Percentiles rank a stretch among this genome's conserved stretches.
Evolutionary conservation across 2,888 invertebrate species (phyloP).

Genomic region (Ormia ochracea): DNA sequence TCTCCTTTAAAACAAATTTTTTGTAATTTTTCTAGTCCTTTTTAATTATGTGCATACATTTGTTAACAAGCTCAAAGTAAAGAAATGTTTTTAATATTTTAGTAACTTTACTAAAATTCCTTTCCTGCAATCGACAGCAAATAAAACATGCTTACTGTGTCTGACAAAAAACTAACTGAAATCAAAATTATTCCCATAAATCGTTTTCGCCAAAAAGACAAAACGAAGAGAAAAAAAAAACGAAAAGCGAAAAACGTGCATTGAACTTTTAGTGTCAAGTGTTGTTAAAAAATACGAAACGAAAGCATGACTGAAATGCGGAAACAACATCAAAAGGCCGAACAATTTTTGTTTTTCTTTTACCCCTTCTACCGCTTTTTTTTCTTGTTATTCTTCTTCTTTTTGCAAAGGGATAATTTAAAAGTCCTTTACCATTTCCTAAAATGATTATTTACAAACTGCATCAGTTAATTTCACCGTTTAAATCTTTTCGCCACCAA

Average conservation of each 20-base stretch:
- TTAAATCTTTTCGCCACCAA: too few species aligned
- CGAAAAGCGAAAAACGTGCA: constrained; percentile 35
- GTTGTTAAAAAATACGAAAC: constrained; percentile 27
- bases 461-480: too few species aligned
- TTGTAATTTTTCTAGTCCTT: not conserved
- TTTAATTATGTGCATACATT: constrained; percentile 43
- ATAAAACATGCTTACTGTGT: constrained; percentile 34
- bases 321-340: constrained; percentile 29
- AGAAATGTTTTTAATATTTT: not conserved
- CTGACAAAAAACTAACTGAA: not conserved
- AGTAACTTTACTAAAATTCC: constrained; percentile 4
- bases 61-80: not conserved
- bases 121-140: not conserved
- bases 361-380: not conserved
- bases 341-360: constrained; percentile 2
- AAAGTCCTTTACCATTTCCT: too few species aligned
- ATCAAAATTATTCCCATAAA: constrained; percentile 34
- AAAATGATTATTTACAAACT: too few species aligned
- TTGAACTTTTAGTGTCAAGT: constrained; percentile 47
- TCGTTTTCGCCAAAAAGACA: constrained; percentile 11
- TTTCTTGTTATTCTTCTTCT: not conserved
- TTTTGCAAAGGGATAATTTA: not conserved
- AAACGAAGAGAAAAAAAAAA: not conserved
- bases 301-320: constrained; percentile 45
- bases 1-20: not conserved